phyloP scores from a whole-genome alignment of 2,797 vertebrate species.

The Propithecus deckenii region DNA sequence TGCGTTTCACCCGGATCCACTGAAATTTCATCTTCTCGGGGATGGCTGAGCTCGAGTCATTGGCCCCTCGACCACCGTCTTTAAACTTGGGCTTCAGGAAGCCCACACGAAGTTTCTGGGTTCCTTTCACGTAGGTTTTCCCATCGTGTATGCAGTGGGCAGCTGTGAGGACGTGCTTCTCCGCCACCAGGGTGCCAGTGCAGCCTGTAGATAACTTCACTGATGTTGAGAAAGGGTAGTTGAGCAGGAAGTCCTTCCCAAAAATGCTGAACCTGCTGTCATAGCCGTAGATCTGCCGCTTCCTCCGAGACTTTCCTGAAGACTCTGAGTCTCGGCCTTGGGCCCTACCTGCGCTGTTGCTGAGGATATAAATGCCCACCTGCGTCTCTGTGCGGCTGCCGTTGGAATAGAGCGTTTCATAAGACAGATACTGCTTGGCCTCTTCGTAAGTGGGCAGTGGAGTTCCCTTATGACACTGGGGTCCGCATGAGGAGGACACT shows the following conservation, averaged over 20 bases:
- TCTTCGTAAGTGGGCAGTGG: constrained; percentile 91
- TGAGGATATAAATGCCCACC: constrained; percentile 93
- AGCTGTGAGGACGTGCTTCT: constrained; percentile 96
- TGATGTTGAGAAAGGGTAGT: constrained; percentile 95
- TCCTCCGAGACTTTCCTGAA: constrained; percentile 86
- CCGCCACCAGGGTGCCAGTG: constrained; percentile 94
- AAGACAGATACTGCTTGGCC: constrained; percentile 91
- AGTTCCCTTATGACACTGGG: constrained; percentile 92
- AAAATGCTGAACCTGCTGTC: constrained; percentile 97
- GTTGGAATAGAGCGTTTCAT: constrained; percentile 93
- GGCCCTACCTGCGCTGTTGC: constrained; percentile 2
- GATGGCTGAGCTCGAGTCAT: constrained; percentile 81
- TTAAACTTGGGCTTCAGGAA: constrained; percentile 93
- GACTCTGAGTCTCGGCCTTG: constrained; percentile 52
- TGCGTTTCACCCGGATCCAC: constrained; percentile 97
- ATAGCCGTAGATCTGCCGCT: constrained; percentile 96
- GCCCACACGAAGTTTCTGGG: constrained; percentile 95
- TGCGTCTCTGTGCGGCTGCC: constrained; percentile 93
- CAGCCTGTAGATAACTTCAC: constrained; percentile 98
- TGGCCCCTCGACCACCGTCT: constrained; percentile 83
- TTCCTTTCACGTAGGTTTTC: constrained; percentile 97
- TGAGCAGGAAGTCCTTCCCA: constrained; percentile 93
- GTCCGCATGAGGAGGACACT: constrained; percentile 92
- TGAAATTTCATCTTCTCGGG: constrained; percentile 95
- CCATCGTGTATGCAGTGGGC: constrained; percentile 98